Base-by-base conservation (phyloP, 2,797 vertebrate genomes). In the Gymnothorax reevesii region DNA sequence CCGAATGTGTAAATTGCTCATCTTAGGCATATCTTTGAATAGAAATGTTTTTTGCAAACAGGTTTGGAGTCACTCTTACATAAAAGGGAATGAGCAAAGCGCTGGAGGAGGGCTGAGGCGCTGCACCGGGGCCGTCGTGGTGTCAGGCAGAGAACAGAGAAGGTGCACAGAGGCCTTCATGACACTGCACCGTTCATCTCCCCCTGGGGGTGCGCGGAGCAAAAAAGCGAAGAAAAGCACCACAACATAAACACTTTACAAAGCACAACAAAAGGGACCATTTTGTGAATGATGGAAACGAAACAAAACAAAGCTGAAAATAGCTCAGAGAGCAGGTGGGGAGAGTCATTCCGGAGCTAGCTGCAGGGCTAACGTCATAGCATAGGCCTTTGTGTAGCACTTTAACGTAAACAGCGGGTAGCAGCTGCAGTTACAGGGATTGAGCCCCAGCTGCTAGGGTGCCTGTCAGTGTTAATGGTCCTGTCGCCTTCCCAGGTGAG, bases 1-100 rank as follows among this genome's bases (percentile, higher is more conserved):
- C n/a, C n/a, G n/a, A n/a, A n/a, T n/a, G n/a, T n/a, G n/a, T n/a
- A n/a, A n/a, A n/a, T n/a, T n/a, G n/a, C n/a, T n/a, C n/a, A n/a
- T n/a, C n/a, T 83, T 73, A 83, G 69, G 60, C 71, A 86, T 83
- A 86, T 83, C 27, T 86, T 83, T 83, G 54, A 83, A 69, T 82
- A 42, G 86, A 25, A 83, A 87, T 87, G 86, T 90, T 86, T 89
- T 90, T 90, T 83, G 25, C 87, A 89, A 85, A 10, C n/a, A 86
- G 85, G 84, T 88, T 86, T 86, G 42, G 66, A 82, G 20, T 73
- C 55, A 57, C 27, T 86, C 64, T 73, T 57, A 49, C 73, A 64
- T 71, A 49, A 15, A 33, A 27, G 71, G 60, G 75, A 49, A 22
- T 60, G 8, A 59, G 54, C 59, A 49, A 54, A 49, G 13, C 20